Base-by-base conservation (phyloP, 2,888 invertebrate species). In the Strigamia maritima region DNA sequence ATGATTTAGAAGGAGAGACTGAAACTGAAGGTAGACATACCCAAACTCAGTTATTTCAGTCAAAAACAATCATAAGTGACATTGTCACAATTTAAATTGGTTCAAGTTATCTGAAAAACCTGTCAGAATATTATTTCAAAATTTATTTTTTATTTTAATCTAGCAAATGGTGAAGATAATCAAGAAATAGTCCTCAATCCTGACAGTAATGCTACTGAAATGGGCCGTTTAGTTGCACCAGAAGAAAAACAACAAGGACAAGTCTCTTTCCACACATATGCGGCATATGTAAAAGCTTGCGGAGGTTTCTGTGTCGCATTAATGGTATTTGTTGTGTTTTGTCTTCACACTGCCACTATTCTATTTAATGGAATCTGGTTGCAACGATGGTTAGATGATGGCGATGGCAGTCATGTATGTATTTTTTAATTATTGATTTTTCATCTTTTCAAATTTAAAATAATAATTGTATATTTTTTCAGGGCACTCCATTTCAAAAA, bases 261-360 rank as follows among this genome's bases (percentile, higher is more conserved):
- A 79, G 80, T 81, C 22, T 81, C 81, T 10, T 31, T 80, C 16
- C 76, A 80, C 10, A 83, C 85, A 1, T 86, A 86, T 80, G 78
- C 81, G 28, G 80, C 81, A 22, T 89, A 88, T 81, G 83, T 88
- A n/a, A 82, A 84, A 70, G 86, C 87, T 81, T 84, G 85, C 19
- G 87, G 87, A 12, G 85, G 85, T 6, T 84, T 81, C 54, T 81
- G 84, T 3, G 80, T 85, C 19, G 80, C 83, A 35, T 81, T 84
- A 12, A 83, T 85, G 65, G 82, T 86, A 16, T 79, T 86, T 16
- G 79, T 83, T 8, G 80, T 83, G 26, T 86, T 87, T 79, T 77
- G 85, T 7, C n/a, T 86, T n/a, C 87, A 87, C 81, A 86, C 87
- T 22, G 83, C 84, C 10, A 82, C 86, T 8, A 80, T 83, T n/a